A percentile compares a stretch with the other conserved stretches of the same genome.
Evolutionary conservation across 2,113 vertebrate genomes (phyloP).

Genomic region (Tachysurus vachellii): DNA sequence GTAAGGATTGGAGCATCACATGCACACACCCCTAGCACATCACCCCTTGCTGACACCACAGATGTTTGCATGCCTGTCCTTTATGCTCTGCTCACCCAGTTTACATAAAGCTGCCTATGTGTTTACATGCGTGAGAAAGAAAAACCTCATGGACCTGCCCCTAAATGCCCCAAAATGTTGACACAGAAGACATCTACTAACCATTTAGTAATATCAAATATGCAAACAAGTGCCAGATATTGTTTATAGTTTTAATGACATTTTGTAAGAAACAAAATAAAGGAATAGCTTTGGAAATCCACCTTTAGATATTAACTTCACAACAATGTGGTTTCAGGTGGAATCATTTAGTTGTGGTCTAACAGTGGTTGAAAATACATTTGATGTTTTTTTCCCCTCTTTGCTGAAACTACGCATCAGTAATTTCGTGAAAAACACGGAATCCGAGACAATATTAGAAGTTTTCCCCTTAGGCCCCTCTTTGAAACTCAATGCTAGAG

Average conservation of each 20-base stretch:
- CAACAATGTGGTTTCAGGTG: conserved; percentile 66
- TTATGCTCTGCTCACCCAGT: conserved; percentile 53
- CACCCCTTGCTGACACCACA: conserved; percentile 63
- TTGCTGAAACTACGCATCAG: conserved; percentile 68
- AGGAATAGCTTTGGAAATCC: conserved; percentile 1
- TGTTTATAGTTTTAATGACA: neutral
- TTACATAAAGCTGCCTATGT: conserved; percentile 58
- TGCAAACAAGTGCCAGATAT: neutral
- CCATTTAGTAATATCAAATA: neutral
- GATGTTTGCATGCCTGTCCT: conserved; percentile 68
- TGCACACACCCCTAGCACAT: conserved; percentile 51
- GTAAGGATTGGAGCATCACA: conserved; percentile 48
- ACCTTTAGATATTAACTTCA: conserved; percentile 34
- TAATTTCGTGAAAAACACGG: conserved; percentile 72
- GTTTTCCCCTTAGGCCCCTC: conserved; percentile 66
- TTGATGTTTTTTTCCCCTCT: conserved; percentile 70
- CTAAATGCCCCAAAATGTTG: conserved; percentile 12
- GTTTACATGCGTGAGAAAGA: conserved; percentile 37
- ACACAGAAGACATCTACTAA: neutral
- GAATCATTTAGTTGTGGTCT: conserved; percentile 68
- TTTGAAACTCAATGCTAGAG: conserved; percentile 73
- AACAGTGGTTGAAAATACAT: conserved; percentile 70
- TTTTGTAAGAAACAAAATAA: neutral
- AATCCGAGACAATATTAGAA: conserved; percentile 77
- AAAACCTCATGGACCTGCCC: conserved; percentile 1